Conservation (phyloP, 2,888 invertebrate species). For the Ctena decussata region DNA sequence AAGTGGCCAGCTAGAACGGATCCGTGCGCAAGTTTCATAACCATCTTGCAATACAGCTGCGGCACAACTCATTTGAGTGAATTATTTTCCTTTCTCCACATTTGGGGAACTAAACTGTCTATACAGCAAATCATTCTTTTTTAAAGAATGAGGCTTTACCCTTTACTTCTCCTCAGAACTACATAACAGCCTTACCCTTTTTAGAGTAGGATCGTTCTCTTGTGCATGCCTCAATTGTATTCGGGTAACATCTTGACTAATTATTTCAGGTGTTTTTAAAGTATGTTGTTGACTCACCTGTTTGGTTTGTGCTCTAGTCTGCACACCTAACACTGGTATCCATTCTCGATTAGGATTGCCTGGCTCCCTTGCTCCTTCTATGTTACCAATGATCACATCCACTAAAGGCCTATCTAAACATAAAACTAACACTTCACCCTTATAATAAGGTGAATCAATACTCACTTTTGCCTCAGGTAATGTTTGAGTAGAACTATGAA, state of each 20-base stretch:
- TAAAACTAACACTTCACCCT: conserved; percentile 35
- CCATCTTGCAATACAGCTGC: conserved; percentile 16
- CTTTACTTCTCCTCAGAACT: not conserved
- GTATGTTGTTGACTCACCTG: not conserved
- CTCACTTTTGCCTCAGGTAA: conserved; percentile 29
- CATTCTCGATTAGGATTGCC: conserved; percentile 37
- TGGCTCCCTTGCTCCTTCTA: conserved; percentile 19
- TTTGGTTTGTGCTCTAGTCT: conserved; percentile 27
- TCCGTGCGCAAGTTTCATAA: conserved; percentile 59
- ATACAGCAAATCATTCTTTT: conserved; percentile 18
- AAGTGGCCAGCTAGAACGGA: conserved; percentile 33
- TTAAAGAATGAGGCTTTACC: not conserved
- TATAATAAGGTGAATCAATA: conserved; percentile 45
- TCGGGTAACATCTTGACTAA: not conserved
- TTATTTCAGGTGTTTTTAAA: not conserved
- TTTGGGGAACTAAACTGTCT: conserved; percentile 22
- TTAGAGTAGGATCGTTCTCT: not conserved
- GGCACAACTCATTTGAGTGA: conserved; percentile 49
- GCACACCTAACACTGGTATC: conserved; percentile 22
- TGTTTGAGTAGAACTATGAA: conserved; percentile 35
- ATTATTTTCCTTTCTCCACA: conserved; percentile 4
- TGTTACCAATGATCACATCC: conserved; percentile 55
- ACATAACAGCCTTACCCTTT: not conserved
- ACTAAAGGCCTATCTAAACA: conserved; percentile 44
- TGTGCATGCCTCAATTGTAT: not conserved